Evolutionary conservation across 2,797 vertebrate species (phyloP).

Genomic region (Anguilla obscura): DNA sequence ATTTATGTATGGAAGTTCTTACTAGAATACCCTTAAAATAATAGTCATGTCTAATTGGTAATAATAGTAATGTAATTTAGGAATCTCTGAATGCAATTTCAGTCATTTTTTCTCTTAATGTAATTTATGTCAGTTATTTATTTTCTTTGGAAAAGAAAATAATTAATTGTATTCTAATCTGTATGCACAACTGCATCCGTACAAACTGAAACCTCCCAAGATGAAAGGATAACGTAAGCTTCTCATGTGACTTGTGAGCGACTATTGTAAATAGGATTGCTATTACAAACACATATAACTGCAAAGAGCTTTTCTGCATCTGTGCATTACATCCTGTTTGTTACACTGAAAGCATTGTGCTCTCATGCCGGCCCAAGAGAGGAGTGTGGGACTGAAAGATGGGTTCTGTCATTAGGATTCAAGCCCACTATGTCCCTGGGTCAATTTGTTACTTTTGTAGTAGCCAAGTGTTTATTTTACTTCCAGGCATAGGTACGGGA

Average conservation of each 20-base stretch:
- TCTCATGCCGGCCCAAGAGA: slow-evolving; percentile 31
- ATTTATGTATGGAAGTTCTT: too few species aligned
- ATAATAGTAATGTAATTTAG: too few species aligned
- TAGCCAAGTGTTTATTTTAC: neutral
- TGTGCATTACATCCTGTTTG: slow-evolving; percentile 20
- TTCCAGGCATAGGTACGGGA: neutral
- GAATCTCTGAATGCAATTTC: too few species aligned
- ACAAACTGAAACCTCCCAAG: neutral
- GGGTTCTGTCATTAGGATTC: slow-evolving; percentile 37
- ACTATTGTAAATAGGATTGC: slow-evolving; percentile 23
- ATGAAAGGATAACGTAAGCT: neutral
- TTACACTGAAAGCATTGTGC: slow-evolving; percentile 37
- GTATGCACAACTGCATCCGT: neutral
- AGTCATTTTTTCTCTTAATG: too few species aligned
- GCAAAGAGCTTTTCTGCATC: slow-evolving; percentile 40
- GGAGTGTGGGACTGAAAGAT: slow-evolving; percentile 37
- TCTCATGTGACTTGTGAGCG: neutral
- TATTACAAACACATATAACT: neutral
- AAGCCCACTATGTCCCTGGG: slow-evolving; percentile 17
- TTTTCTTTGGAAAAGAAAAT: too few species aligned
- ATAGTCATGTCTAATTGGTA: too few species aligned
- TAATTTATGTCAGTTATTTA: too few species aligned
- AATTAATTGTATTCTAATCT: too few species aligned
- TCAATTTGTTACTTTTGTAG: neutral
- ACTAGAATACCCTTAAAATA: too few species aligned